Conservation (phyloP, 2,888 invertebrate genomes). For the Pseudococcus jackbeardsleyi region DNA sequence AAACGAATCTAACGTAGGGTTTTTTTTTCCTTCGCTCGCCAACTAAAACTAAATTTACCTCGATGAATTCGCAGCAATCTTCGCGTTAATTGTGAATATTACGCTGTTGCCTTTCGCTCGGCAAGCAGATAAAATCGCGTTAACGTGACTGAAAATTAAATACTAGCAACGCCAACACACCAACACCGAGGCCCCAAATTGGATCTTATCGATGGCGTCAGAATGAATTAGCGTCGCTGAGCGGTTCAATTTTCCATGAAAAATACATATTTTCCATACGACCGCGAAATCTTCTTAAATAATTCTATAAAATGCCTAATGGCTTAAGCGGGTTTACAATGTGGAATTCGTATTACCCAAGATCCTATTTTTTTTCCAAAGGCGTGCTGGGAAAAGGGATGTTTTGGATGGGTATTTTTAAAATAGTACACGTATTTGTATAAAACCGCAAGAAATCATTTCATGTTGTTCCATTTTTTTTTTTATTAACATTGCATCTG, state of each 20-base stretch:
- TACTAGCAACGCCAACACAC: not conserved
- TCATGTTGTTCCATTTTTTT: slow-evolving; percentile 5
- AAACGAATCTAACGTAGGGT: slow-evolving; percentile 10
- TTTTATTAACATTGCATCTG: slow-evolving; percentile 20
- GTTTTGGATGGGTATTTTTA: not conserved
- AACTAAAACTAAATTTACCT: slow-evolving; percentile 13
- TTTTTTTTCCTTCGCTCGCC: not conserved
- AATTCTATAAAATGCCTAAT: not conserved
- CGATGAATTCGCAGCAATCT: slow-evolving; percentile 28
- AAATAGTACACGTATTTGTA: not conserved
- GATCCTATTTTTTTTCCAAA: not conserved
- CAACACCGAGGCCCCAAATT: not conserved
- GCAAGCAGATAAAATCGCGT: slow-evolving; percentile 9
- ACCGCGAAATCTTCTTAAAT: not conserved
- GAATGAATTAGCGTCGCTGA: not conserved
- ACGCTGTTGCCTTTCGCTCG: not conserved
- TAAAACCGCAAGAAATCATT: not conserved
- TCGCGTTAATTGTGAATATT: slow-evolving; percentile 28
- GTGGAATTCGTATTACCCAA: not conserved
- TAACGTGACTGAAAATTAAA: slow-evolving; percentile 4
- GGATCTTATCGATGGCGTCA: slow-evolving; percentile 28
- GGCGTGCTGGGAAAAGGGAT: not conserved
- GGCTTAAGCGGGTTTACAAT: not conserved
- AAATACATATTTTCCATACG: not conserved
- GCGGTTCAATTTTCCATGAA: not conserved